These are phyloP conservation scores for Cathartes aura DNA, from an alignment of 2,113 vertebrate species.

Conservation along the genomic window DNA sequence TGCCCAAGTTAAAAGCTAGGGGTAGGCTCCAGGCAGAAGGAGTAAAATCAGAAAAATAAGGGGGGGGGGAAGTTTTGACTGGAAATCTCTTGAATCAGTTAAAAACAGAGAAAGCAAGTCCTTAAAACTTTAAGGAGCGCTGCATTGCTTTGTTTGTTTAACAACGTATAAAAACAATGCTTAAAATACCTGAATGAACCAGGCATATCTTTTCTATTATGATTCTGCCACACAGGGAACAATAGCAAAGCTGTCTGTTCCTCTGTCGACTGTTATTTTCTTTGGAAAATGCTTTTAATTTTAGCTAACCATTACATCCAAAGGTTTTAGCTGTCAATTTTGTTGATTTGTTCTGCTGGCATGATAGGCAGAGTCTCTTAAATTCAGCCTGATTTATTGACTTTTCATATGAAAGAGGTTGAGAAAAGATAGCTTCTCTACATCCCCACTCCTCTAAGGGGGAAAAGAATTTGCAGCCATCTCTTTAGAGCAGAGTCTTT, in stretches of 20 bases:
- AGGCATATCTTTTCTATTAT: neutral
- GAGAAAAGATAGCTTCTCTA: neutral
- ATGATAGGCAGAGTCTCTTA: neutral
- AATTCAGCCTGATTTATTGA: neutral
- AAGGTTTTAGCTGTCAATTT: neutral
- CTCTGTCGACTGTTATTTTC: neutral
- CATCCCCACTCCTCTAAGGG: neutral
- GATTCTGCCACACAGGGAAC: neutral
- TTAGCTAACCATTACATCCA: neutral
- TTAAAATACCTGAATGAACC: neutral
- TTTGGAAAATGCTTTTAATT: neutral
- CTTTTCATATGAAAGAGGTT: neutral
- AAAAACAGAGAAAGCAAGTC: neutral
- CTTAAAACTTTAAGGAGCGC: neutral
- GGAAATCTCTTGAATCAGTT: neutral
- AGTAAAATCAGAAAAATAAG: neutral
- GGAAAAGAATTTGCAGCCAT: neutral
- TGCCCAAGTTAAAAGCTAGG: neutral
- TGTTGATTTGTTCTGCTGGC: neutral
- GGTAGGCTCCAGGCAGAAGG: neutral
- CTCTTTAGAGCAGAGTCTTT: neutral
- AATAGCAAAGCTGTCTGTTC: neutral
- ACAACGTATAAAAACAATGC: neutral
- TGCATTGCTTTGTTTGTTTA: neutral
- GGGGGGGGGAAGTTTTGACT: accelerated